Percentiles rank a stretch among this genome's conserved stretches.
Conservation (phyloP, 2,888 invertebrate genomes). For the Opisthograptis luteolata region DNA sequence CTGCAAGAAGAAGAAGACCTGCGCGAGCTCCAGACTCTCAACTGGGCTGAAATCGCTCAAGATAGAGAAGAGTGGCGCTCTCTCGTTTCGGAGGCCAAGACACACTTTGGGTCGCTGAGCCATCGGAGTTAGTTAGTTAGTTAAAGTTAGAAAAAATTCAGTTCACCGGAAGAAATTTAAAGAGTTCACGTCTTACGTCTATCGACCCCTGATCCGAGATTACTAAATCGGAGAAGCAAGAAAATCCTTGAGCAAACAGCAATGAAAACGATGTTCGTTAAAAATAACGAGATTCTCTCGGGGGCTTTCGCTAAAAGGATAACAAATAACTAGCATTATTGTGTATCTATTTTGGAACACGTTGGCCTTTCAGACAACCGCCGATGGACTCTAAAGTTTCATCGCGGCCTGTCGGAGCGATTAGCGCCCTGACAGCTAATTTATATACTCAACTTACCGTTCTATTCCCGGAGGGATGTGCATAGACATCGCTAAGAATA, state of each 20-base stretch:
- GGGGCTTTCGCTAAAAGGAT: constrained; percentile 70
- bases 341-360: constrained; percentile 72
- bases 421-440: constrained; percentile 83
- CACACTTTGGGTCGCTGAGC: too few species aligned
- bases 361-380: constrained; percentile 74
- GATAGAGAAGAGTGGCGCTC: too few species aligned
- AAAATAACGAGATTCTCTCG: constrained; percentile 60
- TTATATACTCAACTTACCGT: constrained; percentile 82
- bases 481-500: constrained; percentile 53
- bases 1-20: too few species aligned
- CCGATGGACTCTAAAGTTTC: constrained; percentile 81
- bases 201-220: constrained; percentile 30
- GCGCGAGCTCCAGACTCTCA: too few species aligned
- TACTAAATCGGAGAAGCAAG: constrained; percentile 39
- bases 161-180: constrained; percentile 5
- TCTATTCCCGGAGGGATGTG: constrained; percentile 72
- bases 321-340: constrained; percentile 71
- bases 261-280: constrained; percentile 56
- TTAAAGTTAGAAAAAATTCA: too few species aligned
- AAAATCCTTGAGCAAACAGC: constrained; percentile 58
- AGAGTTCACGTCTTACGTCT: constrained; percentile 38
- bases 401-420: constrained; percentile 82
- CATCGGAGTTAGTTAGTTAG: too few species aligned
- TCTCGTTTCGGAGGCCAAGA: too few species aligned
- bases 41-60: too few species aligned